Evolutionary conservation across 2,888 invertebrate species (phyloP).

Genomic region (Timema podura): DNA sequence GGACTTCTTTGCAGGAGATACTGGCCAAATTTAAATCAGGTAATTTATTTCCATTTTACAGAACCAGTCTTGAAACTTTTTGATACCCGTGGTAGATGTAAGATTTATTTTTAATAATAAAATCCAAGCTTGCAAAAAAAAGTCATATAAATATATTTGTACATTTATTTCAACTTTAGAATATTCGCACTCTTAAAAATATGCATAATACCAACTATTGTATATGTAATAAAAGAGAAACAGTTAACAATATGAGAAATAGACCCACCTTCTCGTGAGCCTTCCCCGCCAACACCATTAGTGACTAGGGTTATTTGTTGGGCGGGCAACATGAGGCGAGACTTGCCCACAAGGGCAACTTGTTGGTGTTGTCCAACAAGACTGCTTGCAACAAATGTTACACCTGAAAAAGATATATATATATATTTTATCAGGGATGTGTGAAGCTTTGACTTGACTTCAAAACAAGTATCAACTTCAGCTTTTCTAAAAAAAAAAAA

Average conservation of each 20-base stretch:
- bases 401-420: constrained; percentile 19
- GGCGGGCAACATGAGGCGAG: constrained; percentile 54
- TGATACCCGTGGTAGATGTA: no score
- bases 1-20: no score
- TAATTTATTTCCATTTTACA: no score
- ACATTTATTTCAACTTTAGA: not conserved
- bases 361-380: constrained; percentile 49
- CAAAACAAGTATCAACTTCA: no score
- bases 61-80: no score
- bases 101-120: not conserved
- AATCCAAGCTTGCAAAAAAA: constrained; percentile 12
- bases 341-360: constrained; percentile 49
- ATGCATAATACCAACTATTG: not conserved
- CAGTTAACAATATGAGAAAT: not conserved
- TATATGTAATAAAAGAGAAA: constrained; percentile 12
- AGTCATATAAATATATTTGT: no score
- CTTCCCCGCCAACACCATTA: constrained; percentile 55
- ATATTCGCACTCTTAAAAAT: not conserved
- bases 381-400: constrained; percentile 35
- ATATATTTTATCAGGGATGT: no score
- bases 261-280: constrained; percentile 44
- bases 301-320: constrained; percentile 57
- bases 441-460: no score
- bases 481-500: no score
- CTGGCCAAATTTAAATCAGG: no score